Base-by-base conservation (phyloP, 2,113 vertebrate genomes). In the Euleptes europaea region DNA sequence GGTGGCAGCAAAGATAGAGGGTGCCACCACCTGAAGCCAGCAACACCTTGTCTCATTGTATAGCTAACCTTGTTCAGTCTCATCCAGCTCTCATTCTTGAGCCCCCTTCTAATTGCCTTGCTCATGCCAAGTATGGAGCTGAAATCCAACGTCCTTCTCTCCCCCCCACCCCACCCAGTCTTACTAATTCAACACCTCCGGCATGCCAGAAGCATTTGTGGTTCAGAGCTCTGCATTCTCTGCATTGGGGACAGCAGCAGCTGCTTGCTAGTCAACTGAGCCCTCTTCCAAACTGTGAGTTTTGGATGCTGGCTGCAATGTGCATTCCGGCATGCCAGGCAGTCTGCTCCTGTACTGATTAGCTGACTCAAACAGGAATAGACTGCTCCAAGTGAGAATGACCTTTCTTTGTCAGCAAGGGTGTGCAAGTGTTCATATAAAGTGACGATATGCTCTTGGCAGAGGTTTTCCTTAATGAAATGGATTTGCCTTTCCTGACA, bases 311-410 rank as follows among this genome's bases (percentile, higher is more conserved):
- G 67, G 54, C 77, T 65, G 40, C 63, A 73, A 85, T 85, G 70
- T 65, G 54, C 67, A 73, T 80, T 65, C 67, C 23, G 21, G 67
- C 54, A 72, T 76, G 73, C 71, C 74, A 84, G n/a, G 72, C 72
- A 67, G 40, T 38, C 84, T 85, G 67, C 76, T 85, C 63, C 67
- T 85, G 76, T 54, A 44, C 23, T 38, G 77, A 85, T 85, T 54
- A 85, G 84, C 77, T 85, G 84, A 85, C 78, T 79, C 42, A 65
- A 85, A 80, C 76, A 85, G 77, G 84, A 85, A 85, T 85, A 85
- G 77, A 80, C 44, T 47, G 38, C n/a, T 79, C 49, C 66, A 23
- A 85, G 72, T 80, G 84, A 79, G 40, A 85, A 73, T 38, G 77
- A 85, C 84, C 84, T 85, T 80, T 73, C 84, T 80, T n/a, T 73